Evolutionary conservation across 1,140 invertebrate genomes (phyloP), one percentile per base, ranked within the genome.

Genomic region (Sweltsa coloradensis): DNA sequence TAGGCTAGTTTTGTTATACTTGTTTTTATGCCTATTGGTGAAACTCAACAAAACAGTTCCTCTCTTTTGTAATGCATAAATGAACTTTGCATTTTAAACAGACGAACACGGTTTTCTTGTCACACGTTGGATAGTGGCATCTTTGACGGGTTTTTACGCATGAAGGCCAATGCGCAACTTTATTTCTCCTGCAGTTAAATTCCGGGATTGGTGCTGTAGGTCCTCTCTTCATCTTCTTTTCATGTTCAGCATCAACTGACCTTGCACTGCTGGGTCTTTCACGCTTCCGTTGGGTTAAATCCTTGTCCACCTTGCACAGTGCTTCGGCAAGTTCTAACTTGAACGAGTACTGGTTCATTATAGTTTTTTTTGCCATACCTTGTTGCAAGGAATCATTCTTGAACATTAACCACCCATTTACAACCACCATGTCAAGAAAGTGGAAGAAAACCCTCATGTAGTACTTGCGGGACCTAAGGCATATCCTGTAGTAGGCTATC

Each of bases 361-460:
- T 22, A n/a, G 9, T 27, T 16, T 44, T 44, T 16, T 2, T 14
- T 1, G 31, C 31, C 23, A 51, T 18, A 27, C 29, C 49, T 47
- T 25, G 21, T 21, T 50, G 0, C 21, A 1, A 26, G 24, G 34
- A 26, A 31, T 51, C 26, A n/a, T 31, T 37, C 23, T 4, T 11
- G 11, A 19, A 37, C 5, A 11, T 5, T 42, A 4, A n/a, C 41
- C 41, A 42, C 7, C 16, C 6, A 6, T 16, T 23, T 4, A 25
- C 41, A 5, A 4, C 14, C 19, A 14, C 41, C 41, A 19, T 42
- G n/a, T 42, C 41, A 42, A 42, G 19, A 24, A 42, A 42, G n/a
- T 42, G 41, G n/a, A 42, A 42, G 24, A 42, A 42, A 42, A 42
- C 4, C n/a, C 23, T 36, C 41, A 42, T 7, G n/a, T 42, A 42